Evolutionary conservation across 2,797 vertebrate species (phyloP), one percentile per base, ranked within the genome.

Genomic region (Cichlasoma orientale): DNA sequence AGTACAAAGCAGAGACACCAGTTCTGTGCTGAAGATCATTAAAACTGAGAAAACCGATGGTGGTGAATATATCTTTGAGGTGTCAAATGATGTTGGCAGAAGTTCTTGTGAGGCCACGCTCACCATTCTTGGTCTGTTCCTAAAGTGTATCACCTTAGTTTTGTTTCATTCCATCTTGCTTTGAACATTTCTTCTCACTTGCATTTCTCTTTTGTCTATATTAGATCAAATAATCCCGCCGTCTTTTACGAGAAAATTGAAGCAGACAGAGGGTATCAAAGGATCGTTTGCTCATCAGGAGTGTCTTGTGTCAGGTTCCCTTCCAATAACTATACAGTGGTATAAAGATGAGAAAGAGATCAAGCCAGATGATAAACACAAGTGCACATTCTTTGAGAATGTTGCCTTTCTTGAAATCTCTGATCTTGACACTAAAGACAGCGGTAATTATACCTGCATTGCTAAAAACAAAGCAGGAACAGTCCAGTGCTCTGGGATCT

Each of bases 151-250:
- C 12, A 23, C 14, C 12, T 23, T 1, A 9, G 9, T 44, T 58
- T 31, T 47, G 5, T 80, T 72, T 29, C 3, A 38, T 63, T 75
- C 12, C 21, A 58, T 82, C 11, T 52, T 12, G 41, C 21, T 23
- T 59, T 75, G 4, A 75, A 31, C 4, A n/a, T 36, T 68, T 3
- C 16, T 41, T 44, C 72, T 89, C 33, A 92, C 58, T 18, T 18
- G 31, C 77, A 74, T 77, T 59, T 77, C 55, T 58, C 53, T 78
- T 90, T 82, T 74, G 73, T 93, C 80, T 94, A 71, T 73, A 50
- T 87, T 88, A 99, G 98, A 99, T 97, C 97, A 98, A 93, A 97
- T 99, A 89, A 97, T 99, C 92, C 97, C 98, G 74, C 98, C 98
- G 3, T 97, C 97, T 74, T 99, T 99, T 87, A 98, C 97, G 66